Base-by-base conservation (phyloP, 1,140 invertebrate genomes). In the Spodoptera frugiperda region DNA sequence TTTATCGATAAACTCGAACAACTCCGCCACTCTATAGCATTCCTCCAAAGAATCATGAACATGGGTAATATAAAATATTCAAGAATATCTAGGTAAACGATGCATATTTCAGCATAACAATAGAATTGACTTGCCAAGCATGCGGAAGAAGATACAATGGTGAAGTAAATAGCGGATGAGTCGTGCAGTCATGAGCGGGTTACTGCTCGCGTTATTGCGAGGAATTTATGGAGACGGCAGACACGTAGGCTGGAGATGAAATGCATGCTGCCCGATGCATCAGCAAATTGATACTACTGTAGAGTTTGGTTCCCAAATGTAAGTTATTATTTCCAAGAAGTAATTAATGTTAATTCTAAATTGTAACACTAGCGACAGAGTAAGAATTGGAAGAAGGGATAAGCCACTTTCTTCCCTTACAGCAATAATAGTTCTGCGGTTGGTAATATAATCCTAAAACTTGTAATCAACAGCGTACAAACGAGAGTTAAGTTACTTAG, bases 121-220 rank as follows among this genome's bases (percentile, higher is more conserved):
- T 82, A 82, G 81, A 81, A 82, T 79, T 80, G 78, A 77, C 71
- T 70, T 49, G 57, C 30, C 30, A 79, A 78, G 79, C 72, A 78
- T 17, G 79, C 76, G 80, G 78, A 82, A 82, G 76, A 53, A 17
- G 49, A 10, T 72, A 76, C 77, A 77, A 77, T 78, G 48, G 55
- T 44, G 55, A 46, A 55, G 48, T 21, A 70, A 55, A 78, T 59
- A 44, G 76, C 48, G 59, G 59, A 63, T 63, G 33, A 33, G n/a
- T 44, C 59, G 17, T 63, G 59, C 14, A 63, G 59, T 44, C 30
- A 17, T 48, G 33, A 57, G 44, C 63, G 61, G 82, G 82, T 82
- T 78, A 81, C 33, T 77, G 83, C 59, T 73, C 80, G 78, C 72
- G 74, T 84, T 80, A 80, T 71, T 63, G 63, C 54, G n/a, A 33